phyloP scores from a whole-genome alignment of 2,797 vertebrate genomes.

The Neopelma chrysocephalum region DNA sequence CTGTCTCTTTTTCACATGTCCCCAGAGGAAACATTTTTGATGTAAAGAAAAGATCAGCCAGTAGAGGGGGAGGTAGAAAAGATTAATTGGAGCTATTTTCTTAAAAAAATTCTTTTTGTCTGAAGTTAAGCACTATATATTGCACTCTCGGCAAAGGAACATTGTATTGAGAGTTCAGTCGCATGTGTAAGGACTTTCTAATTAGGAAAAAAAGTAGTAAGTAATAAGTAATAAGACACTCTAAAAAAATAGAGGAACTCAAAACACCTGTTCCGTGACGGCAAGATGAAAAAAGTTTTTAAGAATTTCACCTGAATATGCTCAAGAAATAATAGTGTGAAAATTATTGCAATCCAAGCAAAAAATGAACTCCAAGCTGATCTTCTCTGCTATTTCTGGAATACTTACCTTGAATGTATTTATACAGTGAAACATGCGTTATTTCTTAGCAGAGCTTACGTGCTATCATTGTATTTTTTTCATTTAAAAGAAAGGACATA shows the following conservation, averaged over 20 bases:
- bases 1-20: neutral
- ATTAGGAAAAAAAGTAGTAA: neutral
- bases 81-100: neutral
- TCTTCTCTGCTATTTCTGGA: neutral
- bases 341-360: neutral
- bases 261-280: neutral
- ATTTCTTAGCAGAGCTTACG: neutral
- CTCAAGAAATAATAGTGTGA: neutral
- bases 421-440: accelerated
- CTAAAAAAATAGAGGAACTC: neutral
- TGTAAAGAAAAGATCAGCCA: neutral
- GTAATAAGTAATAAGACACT: neutral
- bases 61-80: neutral
- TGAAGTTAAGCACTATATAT: neutral
- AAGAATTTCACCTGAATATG: neutral
- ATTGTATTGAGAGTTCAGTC: neutral
- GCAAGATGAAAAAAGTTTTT: neutral
- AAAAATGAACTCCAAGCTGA: neutral
- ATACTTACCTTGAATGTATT: neutral
- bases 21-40: neutral
- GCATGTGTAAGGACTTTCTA: neutral
- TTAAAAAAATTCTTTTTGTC: neutral
- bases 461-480: neutral
- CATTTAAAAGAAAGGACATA: conserved; percentile 18
- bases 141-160: neutral